These are phyloP conservation scores for Pseudococcus longispinus DNA, from an alignment of 2,888 invertebrate genomes.

Conservation along the genomic window DNA sequence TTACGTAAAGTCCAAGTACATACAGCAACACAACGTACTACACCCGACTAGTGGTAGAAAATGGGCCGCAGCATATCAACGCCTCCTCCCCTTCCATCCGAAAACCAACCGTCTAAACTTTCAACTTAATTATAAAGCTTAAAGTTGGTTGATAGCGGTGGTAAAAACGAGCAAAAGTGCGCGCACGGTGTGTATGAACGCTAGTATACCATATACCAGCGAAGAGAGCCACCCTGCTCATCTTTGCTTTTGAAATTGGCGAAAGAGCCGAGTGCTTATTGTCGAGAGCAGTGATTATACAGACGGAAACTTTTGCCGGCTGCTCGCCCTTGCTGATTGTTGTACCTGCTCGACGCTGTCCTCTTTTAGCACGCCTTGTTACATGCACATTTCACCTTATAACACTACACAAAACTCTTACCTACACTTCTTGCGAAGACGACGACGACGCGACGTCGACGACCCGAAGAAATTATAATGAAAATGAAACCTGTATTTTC, in stretches of 20 bases:
- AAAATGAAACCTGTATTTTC: not conserved
- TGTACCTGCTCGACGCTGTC: not conserved
- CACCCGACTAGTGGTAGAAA: not conserved
- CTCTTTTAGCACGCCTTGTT: not conserved
- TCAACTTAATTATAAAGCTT: constrained; percentile 42
- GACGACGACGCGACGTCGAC: not conserved
- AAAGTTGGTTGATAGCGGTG: constrained; percentile 29
- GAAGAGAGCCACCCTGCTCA: not conserved
- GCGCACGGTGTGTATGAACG: not conserved
- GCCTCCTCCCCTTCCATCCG: not conserved
- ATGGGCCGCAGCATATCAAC: constrained; percentile 7
- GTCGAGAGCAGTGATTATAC: not conserved
- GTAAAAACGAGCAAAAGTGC: constrained; percentile 3
- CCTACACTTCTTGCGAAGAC: not conserved
- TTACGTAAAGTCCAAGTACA: not conserved
- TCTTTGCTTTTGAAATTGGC: not conserved
- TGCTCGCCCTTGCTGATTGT: not conserved
- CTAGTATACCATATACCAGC: no score
- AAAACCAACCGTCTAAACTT: constrained; percentile 35
- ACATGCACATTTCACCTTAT: not conserved
- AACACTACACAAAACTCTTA: not conserved
- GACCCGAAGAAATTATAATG: not conserved
- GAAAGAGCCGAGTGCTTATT: constrained; percentile 17
- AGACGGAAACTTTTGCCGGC: not conserved
- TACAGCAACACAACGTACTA: no score